Conservation (phyloP, 2,797 vertebrate species). For the Clamator glandarius region DNA sequence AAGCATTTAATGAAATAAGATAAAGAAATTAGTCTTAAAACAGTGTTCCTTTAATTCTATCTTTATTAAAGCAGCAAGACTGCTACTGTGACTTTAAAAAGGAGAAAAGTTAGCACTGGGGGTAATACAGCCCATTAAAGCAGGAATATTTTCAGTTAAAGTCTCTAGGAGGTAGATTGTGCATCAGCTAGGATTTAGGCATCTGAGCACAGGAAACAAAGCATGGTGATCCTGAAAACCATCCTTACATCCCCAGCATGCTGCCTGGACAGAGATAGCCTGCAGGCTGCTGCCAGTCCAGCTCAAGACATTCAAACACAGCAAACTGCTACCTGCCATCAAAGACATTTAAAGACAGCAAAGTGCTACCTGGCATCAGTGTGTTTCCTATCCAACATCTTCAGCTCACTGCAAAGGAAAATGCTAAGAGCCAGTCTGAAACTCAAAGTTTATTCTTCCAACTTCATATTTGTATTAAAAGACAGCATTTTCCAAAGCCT, state of each 20-base stretch:
- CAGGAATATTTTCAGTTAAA: not conserved
- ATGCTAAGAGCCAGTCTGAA: not conserved
- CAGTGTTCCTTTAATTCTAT: not conserved
- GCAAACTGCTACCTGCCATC: too few species aligned
- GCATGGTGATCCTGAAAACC: not conserved
- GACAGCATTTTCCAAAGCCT: not conserved
- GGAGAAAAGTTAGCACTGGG: not conserved
- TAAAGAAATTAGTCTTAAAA: not conserved
- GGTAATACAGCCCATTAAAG: not conserved
- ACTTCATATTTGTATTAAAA: not conserved
- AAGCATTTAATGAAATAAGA: not conserved
- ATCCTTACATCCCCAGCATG: rapidly evolving
- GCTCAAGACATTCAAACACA: not conserved
- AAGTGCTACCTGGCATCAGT: not conserved
- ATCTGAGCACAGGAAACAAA: not conserved
- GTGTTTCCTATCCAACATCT: rapidly evolving
- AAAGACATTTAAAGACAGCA: rapidly evolving
- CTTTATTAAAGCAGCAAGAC: not conserved
- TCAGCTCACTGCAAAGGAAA: not conserved
- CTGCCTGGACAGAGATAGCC: rapidly evolving
- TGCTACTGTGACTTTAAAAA: not conserved
- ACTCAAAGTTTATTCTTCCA: not conserved
- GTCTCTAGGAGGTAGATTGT: not conserved
- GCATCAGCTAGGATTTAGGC: not conserved
- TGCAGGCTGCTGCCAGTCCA: not conserved